Conservation (phyloP, 2,113 vertebrate species). For the Grantiella picta region DNA sequence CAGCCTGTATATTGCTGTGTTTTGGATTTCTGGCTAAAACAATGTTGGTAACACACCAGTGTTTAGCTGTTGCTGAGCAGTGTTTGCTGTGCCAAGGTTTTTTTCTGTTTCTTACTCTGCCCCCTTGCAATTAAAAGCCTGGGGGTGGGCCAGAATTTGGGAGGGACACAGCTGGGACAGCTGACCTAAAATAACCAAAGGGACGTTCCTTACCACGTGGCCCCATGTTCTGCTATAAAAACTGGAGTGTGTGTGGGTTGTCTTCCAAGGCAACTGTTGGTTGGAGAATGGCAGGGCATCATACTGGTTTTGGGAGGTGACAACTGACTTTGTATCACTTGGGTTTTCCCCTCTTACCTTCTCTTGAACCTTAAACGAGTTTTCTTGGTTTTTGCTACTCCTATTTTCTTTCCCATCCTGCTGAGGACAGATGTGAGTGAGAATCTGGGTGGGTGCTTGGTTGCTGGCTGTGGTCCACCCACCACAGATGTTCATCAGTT, state of each 20-base stretch:
- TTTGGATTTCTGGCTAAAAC: background rate
- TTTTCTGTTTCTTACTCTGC: background rate
- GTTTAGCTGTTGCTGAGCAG: background rate
- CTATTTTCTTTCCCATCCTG: background rate
- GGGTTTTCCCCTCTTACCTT: background rate
- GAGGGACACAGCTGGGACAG: background rate
- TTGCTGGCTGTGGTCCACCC: background rate
- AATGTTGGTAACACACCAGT: background rate
- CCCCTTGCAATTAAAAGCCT: background rate
- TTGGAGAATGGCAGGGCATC: background rate
- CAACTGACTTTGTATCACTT: background rate
- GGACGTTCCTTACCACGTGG: background rate
- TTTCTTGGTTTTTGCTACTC: background rate
- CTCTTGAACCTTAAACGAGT: background rate
- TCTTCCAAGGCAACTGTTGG: background rate
- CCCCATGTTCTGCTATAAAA: accelerated
- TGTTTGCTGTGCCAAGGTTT: background rate
- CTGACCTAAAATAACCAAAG: background rate
- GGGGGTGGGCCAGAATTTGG: background rate
- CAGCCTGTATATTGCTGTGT: background rate
- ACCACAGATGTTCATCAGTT: background rate
- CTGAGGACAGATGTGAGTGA: background rate
- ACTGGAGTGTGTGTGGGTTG: accelerated
- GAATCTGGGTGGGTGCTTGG: background rate
- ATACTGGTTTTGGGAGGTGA: accelerated